Evolutionary conservation across 2,888 invertebrate species (phyloP), one percentile per base, ranked within the genome.

Genomic region (Caenorhabditis japonica): DNA sequence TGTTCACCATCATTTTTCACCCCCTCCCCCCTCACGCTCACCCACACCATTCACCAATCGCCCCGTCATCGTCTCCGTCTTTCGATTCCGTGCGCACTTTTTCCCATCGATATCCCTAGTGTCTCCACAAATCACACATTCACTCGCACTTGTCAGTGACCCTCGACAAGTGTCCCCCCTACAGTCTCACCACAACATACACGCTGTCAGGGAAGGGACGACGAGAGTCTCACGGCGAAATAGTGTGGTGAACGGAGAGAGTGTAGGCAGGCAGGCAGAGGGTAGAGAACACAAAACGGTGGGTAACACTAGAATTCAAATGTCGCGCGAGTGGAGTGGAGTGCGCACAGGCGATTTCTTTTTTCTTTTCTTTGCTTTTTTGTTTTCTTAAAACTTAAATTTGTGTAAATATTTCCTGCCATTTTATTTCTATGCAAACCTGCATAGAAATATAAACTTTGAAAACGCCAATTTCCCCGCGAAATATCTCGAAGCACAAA

Each of bases 241-340:
- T 2, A 69, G 53, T 52, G 27, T 38, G 30, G 1, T 8, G 7
- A 56, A 21, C 2, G 33, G 4, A n/a, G 58, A 64, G 53, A 25
- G 61, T 15, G 39, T 47, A 53, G 47, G 49, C 13, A 19, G 52
- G 52, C 17, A 19, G 27, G 25, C n/a, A 25, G 39, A 33, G n/a
- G 30, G n/a, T n/a, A n/a, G n/a, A n/a, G n/a, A n/a, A 1, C 25
- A 23, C 39, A 64, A 56, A 59, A 44, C 41, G 64, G 72, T 66
- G 72, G 64, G 72, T 72, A 72, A 43, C 72, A 34, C 33, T 43
- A 72, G 72, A 72, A 72, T 72, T 72, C 72, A 72, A 72, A 72
- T 66, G 66, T 23, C n/a, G n/a, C 23, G 4, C 4, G 4, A 15
- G 27, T 23, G 49, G 34, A 51, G 39, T 25, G 13, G 25, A 34